Percentiles rank a stretch among this genome's conserved stretches.
phyloP scores from a whole-genome alignment of 2,888 invertebrate species.

The Pteria penguin region DNA sequence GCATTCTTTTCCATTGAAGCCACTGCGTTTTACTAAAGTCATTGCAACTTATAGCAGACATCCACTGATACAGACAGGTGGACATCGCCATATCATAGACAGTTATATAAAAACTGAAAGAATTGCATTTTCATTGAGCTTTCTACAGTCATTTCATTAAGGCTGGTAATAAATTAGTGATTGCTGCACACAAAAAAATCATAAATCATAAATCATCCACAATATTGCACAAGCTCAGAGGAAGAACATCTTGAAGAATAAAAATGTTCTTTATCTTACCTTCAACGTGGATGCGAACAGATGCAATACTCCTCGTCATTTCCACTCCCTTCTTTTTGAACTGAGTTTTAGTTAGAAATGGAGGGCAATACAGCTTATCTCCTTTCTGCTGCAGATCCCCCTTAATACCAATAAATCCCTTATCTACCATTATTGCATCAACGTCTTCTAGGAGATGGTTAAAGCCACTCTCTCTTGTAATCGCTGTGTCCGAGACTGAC shows the following conservation, averaged over 20 bases:
- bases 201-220: conserved; percentile 36
- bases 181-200: conserved; percentile 39
- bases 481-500: conserved; percentile 24
- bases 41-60: no score
- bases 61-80: no score
- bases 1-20: no score
- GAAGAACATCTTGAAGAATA: conserved; percentile 42
- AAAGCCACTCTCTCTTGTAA: conserved; percentile 33
- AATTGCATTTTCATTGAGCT: no score
- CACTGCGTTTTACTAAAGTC: no score
- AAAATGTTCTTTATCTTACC: conserved; percentile 45
- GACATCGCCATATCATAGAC: no score
- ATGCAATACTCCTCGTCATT: conserved; percentile 33
- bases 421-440: conserved; percentile 43
- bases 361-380: conserved; percentile 36
- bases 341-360: conserved; percentile 23
- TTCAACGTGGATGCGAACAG: conserved; percentile 46
- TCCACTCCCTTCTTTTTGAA: conserved; percentile 42
- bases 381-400: conserved; percentile 18
- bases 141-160: no score
- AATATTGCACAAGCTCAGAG: conserved; percentile 13
- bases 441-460: conserved; percentile 11
- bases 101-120: no score
- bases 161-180: conserved; percentile 39
- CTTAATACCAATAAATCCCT: conserved; percentile 35